Percentiles rank a stretch among this genome's conserved stretches.
These are phyloP conservation scores for Timema cristinae DNA, from an alignment of 2,888 invertebrate genomes.

Conservation along the genomic window DNA sequence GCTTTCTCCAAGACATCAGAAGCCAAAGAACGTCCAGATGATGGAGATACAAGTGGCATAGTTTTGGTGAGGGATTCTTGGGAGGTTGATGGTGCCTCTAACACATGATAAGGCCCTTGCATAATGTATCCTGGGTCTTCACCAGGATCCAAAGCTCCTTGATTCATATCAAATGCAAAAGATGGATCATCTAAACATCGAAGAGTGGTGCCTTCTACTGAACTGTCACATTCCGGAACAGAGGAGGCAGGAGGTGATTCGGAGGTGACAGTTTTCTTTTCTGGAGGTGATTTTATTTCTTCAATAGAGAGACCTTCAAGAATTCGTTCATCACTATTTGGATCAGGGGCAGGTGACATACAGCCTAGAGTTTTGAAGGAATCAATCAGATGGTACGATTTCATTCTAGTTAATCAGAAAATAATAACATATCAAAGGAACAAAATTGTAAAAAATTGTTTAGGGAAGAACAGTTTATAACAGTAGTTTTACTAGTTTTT, in stretches of 20 bases:
- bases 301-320: too few species aligned
- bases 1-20: conserved; percentile 76
- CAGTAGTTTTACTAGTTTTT: too few species aligned
- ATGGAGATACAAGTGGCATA: conserved; percentile 34
- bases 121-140: conserved; percentile 24
- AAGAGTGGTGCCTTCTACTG: conserved; percentile 48
- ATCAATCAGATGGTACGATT: too few species aligned
- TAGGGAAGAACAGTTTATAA: too few species aligned
- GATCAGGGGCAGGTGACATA: too few species aligned
- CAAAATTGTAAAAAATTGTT: too few species aligned
- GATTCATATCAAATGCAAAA: conserved; percentile 48
- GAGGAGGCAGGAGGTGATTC: background rate
- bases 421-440: too few species aligned
- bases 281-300: too few species aligned
- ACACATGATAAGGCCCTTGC: conserved; percentile 41
- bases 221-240: conserved; percentile 38
- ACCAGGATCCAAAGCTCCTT: conserved; percentile 20
- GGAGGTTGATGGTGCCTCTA: conserved; percentile 42
- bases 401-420: too few species aligned
- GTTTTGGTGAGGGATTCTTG: conserved; percentile 33
- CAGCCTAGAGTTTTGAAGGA: too few species aligned
- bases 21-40: conserved; percentile 54
- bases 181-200: conserved; percentile 54
- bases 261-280: too few species aligned
- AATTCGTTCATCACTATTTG: too few species aligned